Evolutionary conservation across 2,888 invertebrate species (phyloP).

Genomic region (Standfussiana lucernea): DNA sequence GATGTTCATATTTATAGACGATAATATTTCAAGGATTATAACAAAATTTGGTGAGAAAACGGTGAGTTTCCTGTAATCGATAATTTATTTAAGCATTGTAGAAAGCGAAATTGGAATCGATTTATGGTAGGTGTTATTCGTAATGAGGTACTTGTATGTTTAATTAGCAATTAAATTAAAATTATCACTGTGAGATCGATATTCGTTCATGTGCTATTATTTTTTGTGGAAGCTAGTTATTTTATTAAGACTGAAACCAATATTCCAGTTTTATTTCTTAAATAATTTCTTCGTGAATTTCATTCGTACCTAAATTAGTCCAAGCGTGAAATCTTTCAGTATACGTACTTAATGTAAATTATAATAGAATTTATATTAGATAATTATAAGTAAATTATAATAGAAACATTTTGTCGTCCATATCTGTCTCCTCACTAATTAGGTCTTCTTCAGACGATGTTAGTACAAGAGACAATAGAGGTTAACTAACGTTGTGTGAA

Average conservation of each 20-base stretch:
- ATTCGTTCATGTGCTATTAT: slow-evolving; percentile 69
- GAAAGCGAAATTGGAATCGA: slow-evolving; percentile 87
- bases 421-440: slow-evolving; percentile 72
- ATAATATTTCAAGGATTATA: slow-evolving; percentile 76
- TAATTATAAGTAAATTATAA: slow-evolving; percentile 90
- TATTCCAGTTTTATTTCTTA: slow-evolving; percentile 87
- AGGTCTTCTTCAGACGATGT: slow-evolving; percentile 83
- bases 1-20: slow-evolving; percentile 89
- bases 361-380: slow-evolving; percentile 90
- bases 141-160: slow-evolving; percentile 84
- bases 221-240: slow-evolving; percentile 81
- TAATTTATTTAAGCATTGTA: slow-evolving; percentile 85
- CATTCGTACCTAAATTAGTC: slow-evolving; percentile 88
- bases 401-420: slow-evolving; percentile 87
- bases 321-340: slow-evolving; percentile 90
- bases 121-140: slow-evolving; percentile 86
- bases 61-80: slow-evolving; percentile 90
- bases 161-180: slow-evolving; percentile 84
- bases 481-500: slow-evolving; percentile 75
- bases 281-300: slow-evolving; percentile 80
- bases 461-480: slow-evolving; percentile 51
- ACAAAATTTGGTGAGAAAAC: slow-evolving; percentile 82
- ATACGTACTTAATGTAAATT: slow-evolving; percentile 91
- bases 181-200: slow-evolving; percentile 65
- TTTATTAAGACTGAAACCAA: slow-evolving; percentile 89